Base-by-base conservation (phyloP, 30 jellyfish, hydroid and myxozoan species). In the Hydra vulgaris region DNA sequence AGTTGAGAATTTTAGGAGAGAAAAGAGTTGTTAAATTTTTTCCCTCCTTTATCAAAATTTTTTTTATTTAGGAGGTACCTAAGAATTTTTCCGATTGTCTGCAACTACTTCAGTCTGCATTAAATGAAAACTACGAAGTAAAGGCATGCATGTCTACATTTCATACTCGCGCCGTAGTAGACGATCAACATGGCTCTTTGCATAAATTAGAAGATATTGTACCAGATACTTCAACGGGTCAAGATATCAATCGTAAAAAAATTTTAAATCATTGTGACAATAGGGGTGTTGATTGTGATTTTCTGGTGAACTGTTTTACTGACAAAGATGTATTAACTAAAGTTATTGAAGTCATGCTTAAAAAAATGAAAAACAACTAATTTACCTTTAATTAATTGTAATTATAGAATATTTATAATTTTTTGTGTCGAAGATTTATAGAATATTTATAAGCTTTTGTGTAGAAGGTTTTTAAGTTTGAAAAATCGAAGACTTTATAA, bases 301-400 rank as follows among this genome's bases (percentile, higher is more conserved):
- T 78, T 19, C 79, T 78, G 7, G 69, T 78, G 0, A 78, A 78
- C 25, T 78, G 85, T 56, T 52, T 78, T 23, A 22, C 80, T 56
- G 85, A 78, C 21, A 19, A 22, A 61, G 79, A 55, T 18, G 85
- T 78, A 17, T 56, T 78, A 75, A 54, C 40, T 54, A 61, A 52
- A 61, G 81, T 53, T 15, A 53, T 56, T 22, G 79, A 27, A 75
- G 77, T 75, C 5, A 75, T 75, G 72, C 7, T 71, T 71, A 20
- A 71, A 20, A 71, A 20, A 40, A 40, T 40, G 61, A 40, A 40
- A 40, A 40, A 40, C n/a, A 40, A 40, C 61, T 40, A 3, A 12
- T 40, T 40, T 12, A 40, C 61, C 5, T 40, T 40, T 5, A 40
- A 40, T 3, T 40, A 3, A 40, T 40, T 40, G 61, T n/a, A n/a